A percentile compares a stretch with the other conserved stretches of the same genome.
phyloP scores from a whole-genome alignment of 1,140 invertebrate genomes.

The Drosophila kepulauana region DNA sequence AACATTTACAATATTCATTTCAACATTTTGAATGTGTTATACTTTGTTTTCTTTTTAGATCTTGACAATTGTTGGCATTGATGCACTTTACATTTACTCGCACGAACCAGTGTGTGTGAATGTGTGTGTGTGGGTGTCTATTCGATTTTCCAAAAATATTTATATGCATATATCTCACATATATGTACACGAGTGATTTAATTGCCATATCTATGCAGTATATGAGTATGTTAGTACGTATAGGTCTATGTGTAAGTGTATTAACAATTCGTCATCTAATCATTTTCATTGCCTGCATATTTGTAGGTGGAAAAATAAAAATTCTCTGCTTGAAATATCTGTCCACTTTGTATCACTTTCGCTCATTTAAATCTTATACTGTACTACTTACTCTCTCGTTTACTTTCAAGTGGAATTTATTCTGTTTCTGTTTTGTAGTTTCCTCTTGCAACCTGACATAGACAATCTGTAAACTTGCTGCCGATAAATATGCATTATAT shows the following conservation, averaged over 20 bases:
- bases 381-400: not conserved
- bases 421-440: not conserved
- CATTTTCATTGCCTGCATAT: conserved; percentile 61
- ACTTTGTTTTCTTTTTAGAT: conserved; percentile 31
- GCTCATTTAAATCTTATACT: not conserved
- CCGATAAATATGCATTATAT: not conserved
- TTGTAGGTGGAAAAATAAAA: conserved; percentile 76
- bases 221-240: conserved; percentile 38
- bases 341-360: conserved; percentile 4
- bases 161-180: conserved; percentile 48
- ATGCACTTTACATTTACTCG: conserved; percentile 20
- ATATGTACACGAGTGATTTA: conserved; percentile 40
- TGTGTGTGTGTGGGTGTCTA: not conserved
- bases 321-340: conserved; percentile 31
- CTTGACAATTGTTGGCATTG: conserved; percentile 36
- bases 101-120: not conserved
- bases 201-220: conserved; percentile 42
- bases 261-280: conserved; percentile 29
- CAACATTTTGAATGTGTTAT: conserved; percentile 18
- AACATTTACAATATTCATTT: conserved; percentile 59
- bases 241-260: conserved; percentile 46
- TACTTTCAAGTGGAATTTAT: not conserved
- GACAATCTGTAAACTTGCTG: not conserved
- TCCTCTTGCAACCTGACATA: not conserved
- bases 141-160: conserved; percentile 70